Base-by-base conservation (phyloP, 2,888 invertebrate species). In the Listrodromus nycthemerus region DNA sequence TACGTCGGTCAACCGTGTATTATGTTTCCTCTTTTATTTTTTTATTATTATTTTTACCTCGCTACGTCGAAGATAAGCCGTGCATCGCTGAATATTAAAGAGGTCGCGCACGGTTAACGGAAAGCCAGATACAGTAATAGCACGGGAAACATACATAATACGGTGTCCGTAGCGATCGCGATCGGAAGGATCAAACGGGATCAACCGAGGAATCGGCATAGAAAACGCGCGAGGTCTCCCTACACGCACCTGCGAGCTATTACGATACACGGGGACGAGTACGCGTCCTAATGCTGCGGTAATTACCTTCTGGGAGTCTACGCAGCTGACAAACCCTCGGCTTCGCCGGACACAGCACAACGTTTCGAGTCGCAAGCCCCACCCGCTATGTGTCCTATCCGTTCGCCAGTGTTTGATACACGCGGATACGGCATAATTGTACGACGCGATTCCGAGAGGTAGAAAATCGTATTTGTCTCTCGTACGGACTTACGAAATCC, bases 301-400 rank as follows among this genome's bases (percentile, higher is more conserved):
- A 84, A 84, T 84, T 84, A 84, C 84, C 84, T 84, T 82, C 78
- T 84, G 84, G 84, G 84, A 84, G 81, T 73, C 81, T 84, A 76
- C 61, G 79, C 84, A 84, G 84, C 84, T 84, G 84, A 79, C 84
- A 82, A 52, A 71, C 33, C 52, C 71, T 77, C 21, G 61, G 71
- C 58, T 71, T 82, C 69, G 65, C 48, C 19, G 37, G 65, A 63
- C 63, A 50, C 71, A 45, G 67, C 21, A 48, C 8, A 61, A 24
- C 48, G 45, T 61, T 69, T 30, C n/a, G 27, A 21, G 16, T 45
- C 24, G 16, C 45, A 41, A 37, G 41, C 37, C 21, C 27, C 24
- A 2, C 61, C 37, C 27, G 41, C 19, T n/a, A 30, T 48, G 21
- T 55, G 37, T 48, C 7, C 45, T 4, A 33, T 73, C 67, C 41